Conservation (phyloP, 1,140 invertebrate species). For the Drosophila burlai region DNA sequence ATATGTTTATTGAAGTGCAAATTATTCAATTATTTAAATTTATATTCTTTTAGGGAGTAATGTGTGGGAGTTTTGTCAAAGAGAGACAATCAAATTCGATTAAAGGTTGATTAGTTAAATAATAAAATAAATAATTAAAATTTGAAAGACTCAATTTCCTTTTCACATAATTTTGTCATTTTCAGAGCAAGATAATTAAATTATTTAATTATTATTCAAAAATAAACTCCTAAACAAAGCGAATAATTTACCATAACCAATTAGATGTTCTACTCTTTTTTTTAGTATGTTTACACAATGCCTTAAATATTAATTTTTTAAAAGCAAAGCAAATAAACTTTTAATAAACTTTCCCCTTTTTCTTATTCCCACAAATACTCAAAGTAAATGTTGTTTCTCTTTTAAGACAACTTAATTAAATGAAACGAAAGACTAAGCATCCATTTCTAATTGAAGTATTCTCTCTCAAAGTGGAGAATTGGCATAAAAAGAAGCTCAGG, state of each 20-base stretch:
- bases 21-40: neutral
- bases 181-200: neutral
- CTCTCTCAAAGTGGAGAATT: neutral
- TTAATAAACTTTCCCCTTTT: neutral
- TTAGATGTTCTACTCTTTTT: neutral
- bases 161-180: neutral
- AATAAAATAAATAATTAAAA: neutral
- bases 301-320: neutral
- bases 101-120: neutral
- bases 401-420: conserved; percentile 26
- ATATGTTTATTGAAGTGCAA: neutral
- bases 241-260: neutral
- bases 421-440: conserved; percentile 28
- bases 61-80: neutral
- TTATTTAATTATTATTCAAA: neutral
- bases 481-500: conserved; percentile 14
- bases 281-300: too few species aligned
- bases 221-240: neutral
- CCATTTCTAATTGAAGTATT: conserved; percentile 35
- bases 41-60: neutral
- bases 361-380: neutral
- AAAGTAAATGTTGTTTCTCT: neutral
- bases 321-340: neutral
- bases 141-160: neutral
- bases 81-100: neutral